phyloP scores from a whole-genome alignment of 2,113 vertebrate genomes.

The Colistium nudipinnis region DNA sequence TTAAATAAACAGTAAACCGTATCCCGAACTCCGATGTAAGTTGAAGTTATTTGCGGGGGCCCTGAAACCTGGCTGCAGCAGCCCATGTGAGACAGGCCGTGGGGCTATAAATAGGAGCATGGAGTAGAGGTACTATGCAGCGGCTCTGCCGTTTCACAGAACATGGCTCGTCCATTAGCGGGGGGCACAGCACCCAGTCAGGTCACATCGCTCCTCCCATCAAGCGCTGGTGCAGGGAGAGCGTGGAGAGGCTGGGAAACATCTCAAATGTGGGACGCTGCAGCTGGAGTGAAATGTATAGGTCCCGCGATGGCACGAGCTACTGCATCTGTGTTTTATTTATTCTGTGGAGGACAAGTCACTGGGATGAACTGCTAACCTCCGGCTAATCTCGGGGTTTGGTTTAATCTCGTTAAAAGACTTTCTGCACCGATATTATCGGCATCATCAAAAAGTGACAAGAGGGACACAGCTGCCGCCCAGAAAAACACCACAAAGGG shows the following conservation, averaged over 20 bases:
- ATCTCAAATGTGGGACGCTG: constrained; percentile 14
- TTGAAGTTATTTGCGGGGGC: constrained; percentile 4
- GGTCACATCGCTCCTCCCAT: constrained; percentile 45
- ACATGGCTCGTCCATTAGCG: constrained; percentile 63
- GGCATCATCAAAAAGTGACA: not conserved
- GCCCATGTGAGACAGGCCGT: constrained; percentile 70
- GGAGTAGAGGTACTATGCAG: constrained; percentile 48
- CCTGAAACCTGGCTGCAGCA: constrained; percentile 35
- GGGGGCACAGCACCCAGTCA: constrained; percentile 37
- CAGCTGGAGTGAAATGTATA: constrained; percentile 31
- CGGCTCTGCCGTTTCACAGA: constrained; percentile 34
- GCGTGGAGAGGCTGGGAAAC: constrained; percentile 19
- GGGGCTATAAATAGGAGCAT: constrained; percentile 64
- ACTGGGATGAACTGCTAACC: constrained; percentile 30
- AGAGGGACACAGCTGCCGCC: not conserved
- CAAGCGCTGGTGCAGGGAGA: constrained; percentile 30
- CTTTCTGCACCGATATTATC: constrained; percentile 5
- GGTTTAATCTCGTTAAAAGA: constrained; percentile 54
- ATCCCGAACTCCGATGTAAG: constrained; percentile 11
- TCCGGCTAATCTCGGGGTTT: constrained; percentile 28
- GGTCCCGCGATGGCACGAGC: constrained; percentile 3
- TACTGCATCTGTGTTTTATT: constrained; percentile 41
- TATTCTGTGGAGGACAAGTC: constrained; percentile 32
- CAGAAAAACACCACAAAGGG: not conserved
- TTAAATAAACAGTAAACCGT: not conserved